Evolutionary conservation across 2,113 vertebrate species (phyloP), one percentile per base, ranked within the genome.

Genomic region (Alexandromys fortis): DNA sequence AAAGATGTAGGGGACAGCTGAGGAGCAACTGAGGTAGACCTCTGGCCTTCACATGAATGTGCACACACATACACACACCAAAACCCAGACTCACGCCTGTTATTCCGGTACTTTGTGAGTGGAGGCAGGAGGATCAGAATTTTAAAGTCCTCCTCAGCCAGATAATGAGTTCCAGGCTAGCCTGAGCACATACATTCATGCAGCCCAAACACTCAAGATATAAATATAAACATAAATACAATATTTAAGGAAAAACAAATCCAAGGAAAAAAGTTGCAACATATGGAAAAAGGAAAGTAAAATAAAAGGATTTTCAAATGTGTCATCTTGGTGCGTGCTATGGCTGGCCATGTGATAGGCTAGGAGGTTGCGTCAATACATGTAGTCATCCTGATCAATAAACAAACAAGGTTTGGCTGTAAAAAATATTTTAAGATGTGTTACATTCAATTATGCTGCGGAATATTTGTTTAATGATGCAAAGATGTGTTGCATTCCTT

Each of bases 281-380:
- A 90, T 19, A 63, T 30, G 82, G 75, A 42, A 63, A 55, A 26
- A 90, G 92, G 89, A 3, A 26, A 6, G 35, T 3, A 38, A 61
- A 38, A 94, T 28, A 78, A 55, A 24, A 94, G 38, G 9, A 38
- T 49, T 67, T 55, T 96, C 83, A 76, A 96, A 67, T 14, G 91
- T 12, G 33, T 30, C 8, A 65, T 97, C 99, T 99, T 99, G 97
- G 45, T 98, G 98, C 97, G 99, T 99, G 45, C 98, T 98, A 42
- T 99, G 99, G 98, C 98, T 98, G 70, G 99, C 99, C 99, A 99
- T 99, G 98, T 99, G 99, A 97, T 99, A 98, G 0, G 99, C 99
- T 77, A 99, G 98, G 89, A 99, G 99, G 92, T 98, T 98, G 92
- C 99, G 99, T 99, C 99, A 99, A 95, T 99, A 99, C 96, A 99